Percentiles rank a stretch among this genome's conserved stretches.
Evolutionary conservation across 2,888 invertebrate genomes (phyloP).

Genomic region (Neria commutata): DNA sequence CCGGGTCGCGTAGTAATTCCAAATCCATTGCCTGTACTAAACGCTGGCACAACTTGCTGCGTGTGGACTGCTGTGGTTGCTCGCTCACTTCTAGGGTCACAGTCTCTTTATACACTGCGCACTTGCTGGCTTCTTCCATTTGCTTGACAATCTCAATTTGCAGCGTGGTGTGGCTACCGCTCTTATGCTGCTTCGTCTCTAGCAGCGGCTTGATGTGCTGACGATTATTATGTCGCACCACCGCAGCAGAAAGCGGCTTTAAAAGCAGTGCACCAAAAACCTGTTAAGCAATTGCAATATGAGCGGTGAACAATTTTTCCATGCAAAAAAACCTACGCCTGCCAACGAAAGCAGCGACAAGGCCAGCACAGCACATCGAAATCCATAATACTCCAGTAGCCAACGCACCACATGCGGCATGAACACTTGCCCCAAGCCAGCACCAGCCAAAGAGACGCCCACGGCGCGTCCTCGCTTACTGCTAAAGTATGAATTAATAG

Average conservation of each 20-base stretch:
- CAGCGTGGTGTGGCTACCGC: background rate
- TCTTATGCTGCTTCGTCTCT: conserved; percentile 35
- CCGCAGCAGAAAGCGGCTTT: conserved; percentile 66
- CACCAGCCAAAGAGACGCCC: conserved; percentile 76
- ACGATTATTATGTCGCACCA: conserved; percentile 55
- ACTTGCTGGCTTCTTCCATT: too few relatives aligned
- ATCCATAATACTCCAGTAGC: conserved; percentile 71
- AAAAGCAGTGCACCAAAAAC: conserved; percentile 67
- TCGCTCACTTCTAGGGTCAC: background rate
- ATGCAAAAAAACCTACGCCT: conserved; percentile 65
- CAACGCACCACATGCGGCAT: conserved; percentile 75
- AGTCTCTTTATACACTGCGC: background rate
- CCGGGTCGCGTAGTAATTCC: conserved; percentile 67
- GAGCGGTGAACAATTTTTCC: too few relatives aligned
- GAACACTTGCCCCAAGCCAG: conserved; percentile 76
- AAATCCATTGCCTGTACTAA: conserved; percentile 67
- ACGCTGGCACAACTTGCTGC: conserved; percentile 45
- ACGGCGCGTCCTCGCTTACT: conserved; percentile 74
- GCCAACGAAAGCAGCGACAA: conserved; percentile 70
- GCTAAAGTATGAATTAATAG: conserved; percentile 74
- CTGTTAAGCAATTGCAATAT: conserved; percentile 50
- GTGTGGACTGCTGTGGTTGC: conserved; percentile 19
- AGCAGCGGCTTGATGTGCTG: conserved; percentile 47
- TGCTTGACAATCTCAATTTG: conserved; percentile 1
- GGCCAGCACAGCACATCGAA: conserved; percentile 69